These are phyloP conservation scores for Lacanobia oleracea DNA, from an alignment of 2,888 invertebrate genomes.

Conservation along the genomic window DNA sequence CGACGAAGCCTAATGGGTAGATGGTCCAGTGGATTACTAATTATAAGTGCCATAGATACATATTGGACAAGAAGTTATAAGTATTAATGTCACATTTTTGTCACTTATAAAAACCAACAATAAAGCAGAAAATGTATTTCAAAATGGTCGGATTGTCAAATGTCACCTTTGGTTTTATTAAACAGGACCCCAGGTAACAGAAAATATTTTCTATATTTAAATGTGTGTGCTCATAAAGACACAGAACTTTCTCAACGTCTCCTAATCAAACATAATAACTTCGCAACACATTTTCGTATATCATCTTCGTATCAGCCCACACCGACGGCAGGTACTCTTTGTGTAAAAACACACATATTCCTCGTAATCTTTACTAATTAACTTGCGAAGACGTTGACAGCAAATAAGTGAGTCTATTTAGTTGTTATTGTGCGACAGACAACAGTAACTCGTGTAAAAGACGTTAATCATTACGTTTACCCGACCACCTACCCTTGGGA, in stretches of 20 bases:
- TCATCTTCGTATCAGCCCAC: conserved; percentile 14
- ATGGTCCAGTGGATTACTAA: too few species aligned
- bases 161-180: background rate
- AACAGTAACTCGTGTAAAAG: conserved; percentile 75
- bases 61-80: too few species aligned
- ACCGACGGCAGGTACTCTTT: conserved; percentile 9
- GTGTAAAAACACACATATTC: conserved; percentile 53
- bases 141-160: background rate
- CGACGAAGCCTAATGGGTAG: background rate
- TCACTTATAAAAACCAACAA: background rate
- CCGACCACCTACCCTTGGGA: conserved; percentile 68
- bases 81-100: too few species aligned
- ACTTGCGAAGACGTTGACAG: conserved; percentile 58
- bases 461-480: conserved; percentile 80
- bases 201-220: background rate
- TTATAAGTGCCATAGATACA: too few species aligned
- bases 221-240: background rate
- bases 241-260: background rate
- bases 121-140: background rate
- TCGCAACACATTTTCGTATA: conserved; percentile 22
- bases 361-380: conserved; percentile 66
- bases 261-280: conserved; percentile 25
- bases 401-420: conserved; percentile 70
- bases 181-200: background rate
- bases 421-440: conserved; percentile 71